These are phyloP conservation scores for Charaxes varanes DNA, from an alignment of 1,140 invertebrate genomes.

Conservation along the genomic window DNA sequence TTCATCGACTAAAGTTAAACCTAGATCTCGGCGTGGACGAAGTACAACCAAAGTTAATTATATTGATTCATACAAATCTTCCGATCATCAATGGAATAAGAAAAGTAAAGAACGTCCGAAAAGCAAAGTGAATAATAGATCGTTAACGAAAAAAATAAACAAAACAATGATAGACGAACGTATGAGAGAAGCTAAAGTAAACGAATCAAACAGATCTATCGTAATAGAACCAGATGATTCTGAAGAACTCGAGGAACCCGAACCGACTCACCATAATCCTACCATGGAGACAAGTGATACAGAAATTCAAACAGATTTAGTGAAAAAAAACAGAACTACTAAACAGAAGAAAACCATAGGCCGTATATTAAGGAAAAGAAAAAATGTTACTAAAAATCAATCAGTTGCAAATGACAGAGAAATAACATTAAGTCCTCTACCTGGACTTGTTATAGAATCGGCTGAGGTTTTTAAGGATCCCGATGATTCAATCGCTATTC, in stretches of 20 bases:
- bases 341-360: conserved; percentile 18
- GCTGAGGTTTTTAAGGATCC: conserved; percentile 12
- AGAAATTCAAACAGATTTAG: conserved; percentile 6
- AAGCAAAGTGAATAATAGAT: conserved; percentile 15
- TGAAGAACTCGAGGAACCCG: conserved; percentile 15
- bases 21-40: conserved; percentile 8
- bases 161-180: conserved; percentile 34
- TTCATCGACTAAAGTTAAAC: conserved; percentile 4
- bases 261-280: conserved; percentile 18
- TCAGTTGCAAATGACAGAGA: conserved; percentile 18
- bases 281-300: conserved; percentile 34
- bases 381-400: conserved; percentile 14
- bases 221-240: conserved; percentile 15
- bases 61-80: conserved; percentile 16
- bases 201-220: conserved; percentile 41
- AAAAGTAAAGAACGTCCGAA: conserved; percentile 13
- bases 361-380: conserved; percentile 5
- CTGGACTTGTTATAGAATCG: conserved; percentile 41
- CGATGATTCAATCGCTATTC: conserved; percentile 27
- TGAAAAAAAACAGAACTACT: conserved; percentile 8
- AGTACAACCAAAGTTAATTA: conserved; percentile 20
- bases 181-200: conserved; percentile 31
- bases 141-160: conserved; percentile 12
- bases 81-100: conserved; percentile 5
- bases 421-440: conserved; percentile 40